Percentiles rank a stretch among this genome's conserved stretches.
Evolutionary conservation across 64 coral and sea anemone species (phyloP).

Genomic region (Pocillopora damicornis): DNA sequence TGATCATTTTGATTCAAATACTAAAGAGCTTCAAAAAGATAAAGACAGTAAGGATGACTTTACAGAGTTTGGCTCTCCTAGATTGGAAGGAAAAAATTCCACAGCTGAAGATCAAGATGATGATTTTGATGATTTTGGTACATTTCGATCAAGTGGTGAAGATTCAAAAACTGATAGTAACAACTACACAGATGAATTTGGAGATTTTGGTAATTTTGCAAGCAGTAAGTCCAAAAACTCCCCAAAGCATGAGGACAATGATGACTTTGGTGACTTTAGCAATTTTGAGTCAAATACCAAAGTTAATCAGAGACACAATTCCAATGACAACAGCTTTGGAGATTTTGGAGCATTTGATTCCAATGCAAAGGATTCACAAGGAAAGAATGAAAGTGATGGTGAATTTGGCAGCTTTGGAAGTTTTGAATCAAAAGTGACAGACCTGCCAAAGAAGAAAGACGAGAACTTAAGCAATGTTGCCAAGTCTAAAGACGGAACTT

Average conservation of each 20-base stretch:
- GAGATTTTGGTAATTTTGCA: conserved; percentile 26
- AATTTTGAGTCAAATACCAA: not conserved
- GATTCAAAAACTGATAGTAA: not conserved
- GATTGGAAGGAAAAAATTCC: not conserved
- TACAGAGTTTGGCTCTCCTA: conserved; percentile 3
- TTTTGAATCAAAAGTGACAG: conserved; percentile 6
- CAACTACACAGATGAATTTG: conserved; percentile 16
- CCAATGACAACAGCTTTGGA: not conserved
- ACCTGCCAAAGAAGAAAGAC: not conserved
- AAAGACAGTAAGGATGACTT: not conserved
- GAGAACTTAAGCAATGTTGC: not conserved
- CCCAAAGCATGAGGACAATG: not conserved
- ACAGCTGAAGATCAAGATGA: not conserved
- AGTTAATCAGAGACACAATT: not conserved
- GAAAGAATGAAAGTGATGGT: not conserved
- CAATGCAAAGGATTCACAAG: not conserved
- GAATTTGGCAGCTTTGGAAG: conserved; percentile 53
- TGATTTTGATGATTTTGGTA: conserved; percentile 38
- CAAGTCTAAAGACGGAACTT: conserved; percentile 8
- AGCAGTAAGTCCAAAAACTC: not conserved
- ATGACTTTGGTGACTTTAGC: conserved; percentile 30
- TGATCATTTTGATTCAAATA: not conserved
- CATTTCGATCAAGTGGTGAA: not conserved
- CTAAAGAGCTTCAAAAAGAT: not conserved
- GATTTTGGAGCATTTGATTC: conserved; percentile 12